Base-by-base conservation (phyloP, 64 coral and sea anemone genomes). In the Astreopora myriophthalma region DNA sequence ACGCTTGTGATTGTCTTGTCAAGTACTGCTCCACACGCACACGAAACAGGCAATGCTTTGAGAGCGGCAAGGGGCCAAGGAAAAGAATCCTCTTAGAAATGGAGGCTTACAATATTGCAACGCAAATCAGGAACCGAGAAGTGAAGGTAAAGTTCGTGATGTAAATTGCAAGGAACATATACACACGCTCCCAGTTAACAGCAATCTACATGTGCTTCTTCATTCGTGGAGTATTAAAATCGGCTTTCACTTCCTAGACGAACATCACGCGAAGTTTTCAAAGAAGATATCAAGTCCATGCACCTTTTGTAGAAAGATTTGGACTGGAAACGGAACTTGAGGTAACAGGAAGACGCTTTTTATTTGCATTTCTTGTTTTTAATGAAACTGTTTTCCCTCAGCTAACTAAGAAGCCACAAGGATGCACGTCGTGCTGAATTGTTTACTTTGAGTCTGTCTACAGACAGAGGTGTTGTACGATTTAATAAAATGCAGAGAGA, bases 251-350 rank as follows among this genome's bases (percentile, higher is more conserved):
- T 92, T 88, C 44, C 20, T 63, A 98, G 96, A 89, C 86, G 40
- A 68, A 55, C 31, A 78, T 95, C 93, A 98, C 94, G 80, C 93
- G 96, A 95, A 49, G 80, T 1, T 92, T 98, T 71, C 79, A 95
- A 25, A 79, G 90, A 30, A 76, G 62, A 74, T 52, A 95, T 25
- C 96, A 98, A 16, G 79, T 98, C 65, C 82, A 95, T 75, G 42
- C 86, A 1, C 77, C 85, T 8, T 95, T 98, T 65, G 86, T 95
- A 3, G 88, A 85, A 69, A 85, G 96, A 78, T 81, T 98, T 14
- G 93, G 90, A 20, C 75, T 98, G 34, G 93, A 93, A 34, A 89
- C n/a, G 24, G 96, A 98, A 66, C 93, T 98, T 13, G 78, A 95
- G 96, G 96, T 98, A 88, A 92, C 49, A 31, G 28, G 28, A 9